Evolutionary conservation across 2,888 invertebrate species (phyloP).

Genomic region (Pherbina coryleti): DNA sequence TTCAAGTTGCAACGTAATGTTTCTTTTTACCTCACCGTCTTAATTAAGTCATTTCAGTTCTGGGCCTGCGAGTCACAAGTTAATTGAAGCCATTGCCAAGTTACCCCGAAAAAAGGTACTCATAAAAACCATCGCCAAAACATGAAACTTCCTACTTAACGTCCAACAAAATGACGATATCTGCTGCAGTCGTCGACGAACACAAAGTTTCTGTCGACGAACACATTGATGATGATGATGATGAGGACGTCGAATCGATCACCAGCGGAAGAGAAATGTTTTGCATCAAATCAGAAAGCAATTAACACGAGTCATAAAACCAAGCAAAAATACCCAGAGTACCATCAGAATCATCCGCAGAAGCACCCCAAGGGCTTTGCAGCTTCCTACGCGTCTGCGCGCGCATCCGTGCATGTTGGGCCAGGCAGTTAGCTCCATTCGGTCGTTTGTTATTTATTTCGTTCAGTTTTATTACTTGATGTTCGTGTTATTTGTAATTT

Average conservation of each 20-base stretch:
- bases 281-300: constrained; percentile 51
- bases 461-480: constrained; percentile 64
- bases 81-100: neutral
- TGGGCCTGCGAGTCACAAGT: neutral
- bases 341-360: neutral
- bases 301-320: constrained; percentile 46
- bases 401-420: neutral
- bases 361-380: neutral
- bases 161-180: constrained; percentile 1
- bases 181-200: neutral
- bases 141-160: constrained; percentile 32
- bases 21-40: neutral
- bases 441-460: constrained; percentile 54
- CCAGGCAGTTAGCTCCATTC: neutral
- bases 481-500: constrained; percentile 69
- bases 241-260: constrained; percentile 12
- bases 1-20: too few species aligned
- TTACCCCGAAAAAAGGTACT: neutral
- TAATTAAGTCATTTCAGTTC: constrained; percentile 21
- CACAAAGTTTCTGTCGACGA: neutral
- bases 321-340: neutral
- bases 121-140: constrained; percentile 12
- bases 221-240: neutral
- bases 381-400: neutral
- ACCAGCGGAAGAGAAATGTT: constrained; percentile 28